Base-by-base conservation (phyloP, 37 sponge, comb jelly and placozoan genomes). In the Ianthella basta region DNA sequence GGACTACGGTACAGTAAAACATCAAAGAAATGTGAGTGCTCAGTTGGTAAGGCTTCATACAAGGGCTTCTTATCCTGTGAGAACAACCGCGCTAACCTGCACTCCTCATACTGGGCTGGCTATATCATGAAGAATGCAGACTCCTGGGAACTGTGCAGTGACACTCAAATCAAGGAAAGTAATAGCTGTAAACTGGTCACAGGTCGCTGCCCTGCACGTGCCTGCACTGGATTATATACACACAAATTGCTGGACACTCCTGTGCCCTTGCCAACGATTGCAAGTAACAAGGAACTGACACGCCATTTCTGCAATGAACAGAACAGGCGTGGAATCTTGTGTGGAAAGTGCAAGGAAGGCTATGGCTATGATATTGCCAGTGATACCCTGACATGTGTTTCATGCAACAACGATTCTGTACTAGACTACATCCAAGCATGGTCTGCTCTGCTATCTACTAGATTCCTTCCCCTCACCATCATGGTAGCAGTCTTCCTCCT, bases 401-500 rank as follows among this genome's bases (percentile, higher is more conserved):
- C 44, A 75, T 75, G 78, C 54, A 75, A 40, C n/a, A 41, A 38
- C 21, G 4, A 30, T 13, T 36, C 53, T 23, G 72, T 33, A 6
- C 24, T 40, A 21, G 78, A 75, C 4, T 40, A 75, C n/a, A 36
- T 75, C 25, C n/a, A n/a, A 21, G 78, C 53, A 36, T 32, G 33
- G 78, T 25, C 21, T 25, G 40, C 39, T 16, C 39, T 40, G 78
- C 1, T 75, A 2, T 19, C 24, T 75, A 24, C 54, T 3, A 75
- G 54, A 12, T 24, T 75, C 5, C 25, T 50, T 19, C 78, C 78
- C 0, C 44, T 75, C 54, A 75, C 78, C 37, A 5, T 41, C 6
- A 75, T 75, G 78, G 44, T 75, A 24, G 25, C 39, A 44, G 25
- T 75, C 25, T 75, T 75, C 54, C 37, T 75, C 1, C 78, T 75